Evolutionary conservation across 2,888 invertebrate species (phyloP).

Genomic region (Lomographa bimaculata): DNA sequence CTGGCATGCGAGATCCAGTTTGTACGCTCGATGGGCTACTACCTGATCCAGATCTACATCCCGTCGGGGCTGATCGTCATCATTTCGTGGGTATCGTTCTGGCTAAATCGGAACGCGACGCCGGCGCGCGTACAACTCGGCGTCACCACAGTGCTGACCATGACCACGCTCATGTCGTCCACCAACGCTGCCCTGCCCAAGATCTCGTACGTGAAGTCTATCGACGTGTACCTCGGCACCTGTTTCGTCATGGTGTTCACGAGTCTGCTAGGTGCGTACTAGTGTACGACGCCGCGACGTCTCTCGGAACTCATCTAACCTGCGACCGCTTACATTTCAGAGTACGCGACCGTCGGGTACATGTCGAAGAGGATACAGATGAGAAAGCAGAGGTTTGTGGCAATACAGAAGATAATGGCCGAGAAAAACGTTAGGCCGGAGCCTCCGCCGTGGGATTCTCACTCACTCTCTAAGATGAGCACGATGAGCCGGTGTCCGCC

Average conservation of each 20-base stretch:
- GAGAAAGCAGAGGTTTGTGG: slow-evolving; percentile 94
- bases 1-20: slow-evolving; percentile 97
- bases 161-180: slow-evolving; percentile 98
- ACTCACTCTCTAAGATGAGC: slow-evolving; percentile 86
- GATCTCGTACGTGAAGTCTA: slow-evolving; percentile 97
- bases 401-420: slow-evolving; percentile 94
- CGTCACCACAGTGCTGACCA: slow-evolving; percentile 97
- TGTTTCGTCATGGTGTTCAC: slow-evolving; percentile 99
- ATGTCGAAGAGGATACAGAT: slow-evolving; percentile 97
- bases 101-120: slow-evolving; percentile 96
- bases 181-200: slow-evolving; percentile 97
- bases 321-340: slow-evolving; percentile 75
- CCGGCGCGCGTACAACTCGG: slow-evolving; percentile 95
- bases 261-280: slow-evolving; percentile 90
- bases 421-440: slow-evolving; percentile 93
- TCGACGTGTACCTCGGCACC: slow-evolving; percentile 97
- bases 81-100: slow-evolving; percentile 97
- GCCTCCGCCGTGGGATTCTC: slow-evolving; percentile 85
- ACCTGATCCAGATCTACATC: slow-evolving; percentile 98
- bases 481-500: slow-evolving; percentile 84
- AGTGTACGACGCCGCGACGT: too few species aligned
- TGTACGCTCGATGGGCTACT: slow-evolving; percentile 98
- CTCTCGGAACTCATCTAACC: neutral
- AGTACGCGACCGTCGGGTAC: slow-evolving; percentile 98
- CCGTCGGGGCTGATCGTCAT: slow-evolving; percentile 97